These are phyloP conservation scores for Zaprionus lineosus DNA, from an alignment of 2,888 invertebrate species.

Conservation along the genomic window DNA sequence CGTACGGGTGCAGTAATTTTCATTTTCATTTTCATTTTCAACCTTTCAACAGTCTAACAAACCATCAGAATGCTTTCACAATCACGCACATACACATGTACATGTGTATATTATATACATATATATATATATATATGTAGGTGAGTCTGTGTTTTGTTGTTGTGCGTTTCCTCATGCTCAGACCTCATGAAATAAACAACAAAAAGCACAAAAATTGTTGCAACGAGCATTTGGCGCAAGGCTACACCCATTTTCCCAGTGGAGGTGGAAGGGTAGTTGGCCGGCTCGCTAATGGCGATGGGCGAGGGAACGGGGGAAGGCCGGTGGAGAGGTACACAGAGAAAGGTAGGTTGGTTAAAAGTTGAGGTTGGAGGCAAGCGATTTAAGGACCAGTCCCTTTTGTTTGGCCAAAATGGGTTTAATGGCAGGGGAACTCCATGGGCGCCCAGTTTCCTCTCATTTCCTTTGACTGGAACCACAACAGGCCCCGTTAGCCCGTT, in stretches of 20 bases:
- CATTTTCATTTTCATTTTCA: constrained; percentile 67
- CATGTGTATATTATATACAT: constrained; percentile 7
- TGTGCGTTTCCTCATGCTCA: constrained; percentile 40
- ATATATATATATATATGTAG: constrained; percentile 11
- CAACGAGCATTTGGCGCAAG: constrained; percentile 67
- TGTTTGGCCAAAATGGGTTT: constrained; percentile 59
- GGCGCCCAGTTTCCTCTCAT: constrained; percentile 52
- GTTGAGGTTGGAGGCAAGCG: constrained; percentile 17
- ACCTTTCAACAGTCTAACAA: constrained; percentile 52
- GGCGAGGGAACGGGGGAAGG: neutral
- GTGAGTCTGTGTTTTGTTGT: constrained; percentile 32
- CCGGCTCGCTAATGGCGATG: neutral
- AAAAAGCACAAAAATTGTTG: constrained; percentile 48
- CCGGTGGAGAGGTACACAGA: neutral
- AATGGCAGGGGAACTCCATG: constrained; percentile 46
- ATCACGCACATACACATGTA: too few species aligned
- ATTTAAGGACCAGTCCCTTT: constrained; percentile 53
- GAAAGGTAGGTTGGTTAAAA: too few species aligned
- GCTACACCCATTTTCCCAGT: constrained; percentile 42
- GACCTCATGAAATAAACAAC: constrained; percentile 53
- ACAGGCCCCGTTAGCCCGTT: neutral
- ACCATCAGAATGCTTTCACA: constrained; percentile 41
- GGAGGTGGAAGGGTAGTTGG: constrained; percentile 3
- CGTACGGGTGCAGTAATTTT: constrained; percentile 42
- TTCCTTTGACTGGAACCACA: constrained; percentile 39